These are phyloP conservation scores for Leptopilina clavipes DNA, from an alignment of 1,140 invertebrate genomes.

Conservation along the genomic window DNA sequence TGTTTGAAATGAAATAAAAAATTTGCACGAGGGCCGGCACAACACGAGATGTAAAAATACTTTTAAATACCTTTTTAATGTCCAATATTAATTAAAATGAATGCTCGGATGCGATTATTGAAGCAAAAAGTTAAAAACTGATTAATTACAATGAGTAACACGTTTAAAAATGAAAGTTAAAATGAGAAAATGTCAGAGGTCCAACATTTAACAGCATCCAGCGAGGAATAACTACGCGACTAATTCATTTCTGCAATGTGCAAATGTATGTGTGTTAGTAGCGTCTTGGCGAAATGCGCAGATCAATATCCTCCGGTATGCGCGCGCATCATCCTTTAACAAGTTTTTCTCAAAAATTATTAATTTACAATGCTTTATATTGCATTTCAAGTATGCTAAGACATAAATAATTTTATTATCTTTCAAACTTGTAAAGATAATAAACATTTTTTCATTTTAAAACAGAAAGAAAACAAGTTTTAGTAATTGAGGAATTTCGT, in stretches of 20 bases:
- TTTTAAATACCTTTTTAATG: not conserved
- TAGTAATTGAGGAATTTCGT: not conserved
- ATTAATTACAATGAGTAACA: too few relatives aligned
- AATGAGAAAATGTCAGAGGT: too few relatives aligned
- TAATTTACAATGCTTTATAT: too few relatives aligned
- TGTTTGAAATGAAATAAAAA: not conserved
- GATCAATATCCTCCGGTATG: not conserved
- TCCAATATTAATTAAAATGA: too few relatives aligned
- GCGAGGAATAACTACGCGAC: not conserved
- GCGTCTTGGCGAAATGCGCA: not conserved
- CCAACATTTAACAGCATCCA: too few relatives aligned
- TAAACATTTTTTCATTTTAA: not conserved
- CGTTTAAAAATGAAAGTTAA: too few relatives aligned
- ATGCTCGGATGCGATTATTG: too few relatives aligned
- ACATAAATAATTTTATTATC: not conserved
- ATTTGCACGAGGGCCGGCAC: not conserved
- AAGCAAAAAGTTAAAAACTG: too few relatives aligned
- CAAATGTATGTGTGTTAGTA: not conserved
- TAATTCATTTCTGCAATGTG: not conserved
- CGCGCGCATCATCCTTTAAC: not conserved
- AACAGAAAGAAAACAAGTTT: not conserved
- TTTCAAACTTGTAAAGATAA: not conserved
- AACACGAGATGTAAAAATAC: not conserved
- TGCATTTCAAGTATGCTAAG: not conserved
- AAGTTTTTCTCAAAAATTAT: not conserved